phyloP scores from a whole-genome alignment of 2,113 vertebrate genomes.

The Aythya baeri region DNA sequence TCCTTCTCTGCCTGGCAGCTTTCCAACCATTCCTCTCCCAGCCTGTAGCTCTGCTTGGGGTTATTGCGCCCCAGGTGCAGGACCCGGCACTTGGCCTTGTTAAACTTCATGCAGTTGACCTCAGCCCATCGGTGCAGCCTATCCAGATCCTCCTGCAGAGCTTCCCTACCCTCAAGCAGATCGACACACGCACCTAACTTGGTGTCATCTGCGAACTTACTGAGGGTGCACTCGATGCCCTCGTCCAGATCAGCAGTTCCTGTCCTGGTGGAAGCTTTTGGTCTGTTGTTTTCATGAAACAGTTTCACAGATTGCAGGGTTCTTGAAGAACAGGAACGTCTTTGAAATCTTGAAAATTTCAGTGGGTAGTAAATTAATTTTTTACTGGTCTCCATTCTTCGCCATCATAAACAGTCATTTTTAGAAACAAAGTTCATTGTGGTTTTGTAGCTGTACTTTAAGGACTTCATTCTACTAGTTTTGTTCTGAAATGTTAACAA shows the following conservation, averaged over 20 bases:
- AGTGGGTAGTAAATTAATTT: neutral
- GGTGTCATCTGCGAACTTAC: no score
- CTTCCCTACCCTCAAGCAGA: no score
- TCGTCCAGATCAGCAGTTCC: neutral
- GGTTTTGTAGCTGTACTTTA: neutral
- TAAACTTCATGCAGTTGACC: no score
- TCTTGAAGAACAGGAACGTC: neutral
- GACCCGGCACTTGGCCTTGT: no score
- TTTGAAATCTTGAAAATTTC: neutral
- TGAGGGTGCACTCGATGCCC: no score
- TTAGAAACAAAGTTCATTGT: slow-evolving; percentile 4
- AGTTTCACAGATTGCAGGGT: neutral
- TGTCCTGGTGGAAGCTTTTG: neutral
- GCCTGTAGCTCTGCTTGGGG: no score
- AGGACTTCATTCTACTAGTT: slow-evolving; percentile 1
- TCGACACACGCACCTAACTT: no score
- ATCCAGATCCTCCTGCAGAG: no score
- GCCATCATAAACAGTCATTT: neutral
- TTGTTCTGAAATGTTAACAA: slow-evolving; percentile 37
- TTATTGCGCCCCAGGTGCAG: no score
- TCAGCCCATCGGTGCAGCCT: no score
- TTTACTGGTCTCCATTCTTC: neutral
- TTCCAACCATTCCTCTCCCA: no score
- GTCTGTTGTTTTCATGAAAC: neutral
- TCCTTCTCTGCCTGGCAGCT: no score